phyloP scores from a whole-genome alignment of 2,888 invertebrate species.

The Hirtodrosophila alboralis region DNA sequence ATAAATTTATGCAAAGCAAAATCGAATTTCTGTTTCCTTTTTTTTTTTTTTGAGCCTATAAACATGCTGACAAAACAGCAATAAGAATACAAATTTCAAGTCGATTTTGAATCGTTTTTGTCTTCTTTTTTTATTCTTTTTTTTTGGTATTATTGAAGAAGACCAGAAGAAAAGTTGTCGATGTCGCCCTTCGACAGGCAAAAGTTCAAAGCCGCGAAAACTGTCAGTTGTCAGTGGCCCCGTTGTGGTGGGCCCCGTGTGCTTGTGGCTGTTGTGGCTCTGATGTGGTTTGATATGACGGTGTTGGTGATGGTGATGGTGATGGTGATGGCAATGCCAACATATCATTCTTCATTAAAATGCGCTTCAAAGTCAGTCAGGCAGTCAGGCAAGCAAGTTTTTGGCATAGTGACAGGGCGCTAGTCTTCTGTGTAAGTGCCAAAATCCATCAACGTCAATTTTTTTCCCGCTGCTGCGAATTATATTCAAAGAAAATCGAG shows the following conservation, averaged over 20 bases:
- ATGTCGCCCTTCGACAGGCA: conserved; percentile 60
- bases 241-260: conserved; percentile 44
- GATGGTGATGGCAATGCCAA: conserved; percentile 64
- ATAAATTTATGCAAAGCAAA: conserved; percentile 51
- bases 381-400: conserved; percentile 49
- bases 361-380: conserved; percentile 77
- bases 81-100: conserved; percentile 39
- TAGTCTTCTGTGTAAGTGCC: conserved; percentile 80
- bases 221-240: conserved; percentile 61
- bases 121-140: conserved; percentile 3
- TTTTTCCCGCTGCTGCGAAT: conserved; percentile 68
- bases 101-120: conserved; percentile 22
- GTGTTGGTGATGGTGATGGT: conserved; percentile 37
- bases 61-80: conserved; percentile 29
- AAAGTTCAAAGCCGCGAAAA: conserved; percentile 76
- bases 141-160: conserved; percentile 27
- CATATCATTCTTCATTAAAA: conserved; percentile 81
- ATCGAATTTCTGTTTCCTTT: conserved; percentile 20
- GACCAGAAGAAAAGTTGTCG: conserved; percentile 61
- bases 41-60: conserved; percentile 29
- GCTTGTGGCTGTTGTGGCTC: conserved; percentile 46
- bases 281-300: conserved; percentile 26
- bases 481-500: conserved; percentile 80
- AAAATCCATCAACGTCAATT: conserved; percentile 82
- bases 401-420: conserved; percentile 69